Evolutionary conservation across 2,888 invertebrate species (phyloP).

Genomic region (Callyntrura guangdongensis): DNA sequence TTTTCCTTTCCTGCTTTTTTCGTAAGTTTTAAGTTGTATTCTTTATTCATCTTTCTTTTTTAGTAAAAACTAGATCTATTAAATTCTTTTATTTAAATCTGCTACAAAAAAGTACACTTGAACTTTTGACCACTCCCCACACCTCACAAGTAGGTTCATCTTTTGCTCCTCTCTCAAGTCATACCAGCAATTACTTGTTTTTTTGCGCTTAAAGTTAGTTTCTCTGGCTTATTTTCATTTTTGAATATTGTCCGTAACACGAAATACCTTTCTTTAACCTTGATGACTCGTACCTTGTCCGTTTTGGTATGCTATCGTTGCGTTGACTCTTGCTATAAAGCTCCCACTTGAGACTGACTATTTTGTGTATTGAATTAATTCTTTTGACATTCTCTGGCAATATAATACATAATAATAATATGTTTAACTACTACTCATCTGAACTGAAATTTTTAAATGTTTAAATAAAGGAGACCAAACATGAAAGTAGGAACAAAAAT

Average conservation of each 20-base stretch:
- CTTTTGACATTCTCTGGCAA: too few species aligned
- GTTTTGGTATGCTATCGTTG: conserved; percentile 6
- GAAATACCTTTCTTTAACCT: not conserved
- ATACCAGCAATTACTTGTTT: not conserved
- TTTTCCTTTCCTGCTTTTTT: conserved; percentile 30
- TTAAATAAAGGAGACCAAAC: too few species aligned
- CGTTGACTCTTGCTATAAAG: conserved; percentile 22
- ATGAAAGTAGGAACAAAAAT: too few species aligned
- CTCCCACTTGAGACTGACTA: conserved; percentile 12
- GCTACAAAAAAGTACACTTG: conserved; percentile 66
- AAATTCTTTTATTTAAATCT: conserved; percentile 15
- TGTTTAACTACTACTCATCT: too few species aligned
- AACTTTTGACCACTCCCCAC: conserved; percentile 48
- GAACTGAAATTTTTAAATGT: too few species aligned
- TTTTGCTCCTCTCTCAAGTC: not conserved
- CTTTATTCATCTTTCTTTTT: conserved; percentile 12
- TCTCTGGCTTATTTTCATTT: conserved; percentile 37
- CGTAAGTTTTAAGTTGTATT: conserved; percentile 28
- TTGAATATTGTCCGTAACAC: conserved; percentile 10
- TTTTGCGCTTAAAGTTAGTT: not conserved
- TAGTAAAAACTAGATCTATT: conserved; percentile 31
- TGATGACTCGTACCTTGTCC: not conserved
- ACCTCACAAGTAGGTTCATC: not conserved
- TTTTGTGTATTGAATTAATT: not conserved
- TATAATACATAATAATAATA: too few species aligned